phyloP scores from a whole-genome alignment of 2,113 vertebrate genomes.

The Artemisiospiza belli region DNA sequence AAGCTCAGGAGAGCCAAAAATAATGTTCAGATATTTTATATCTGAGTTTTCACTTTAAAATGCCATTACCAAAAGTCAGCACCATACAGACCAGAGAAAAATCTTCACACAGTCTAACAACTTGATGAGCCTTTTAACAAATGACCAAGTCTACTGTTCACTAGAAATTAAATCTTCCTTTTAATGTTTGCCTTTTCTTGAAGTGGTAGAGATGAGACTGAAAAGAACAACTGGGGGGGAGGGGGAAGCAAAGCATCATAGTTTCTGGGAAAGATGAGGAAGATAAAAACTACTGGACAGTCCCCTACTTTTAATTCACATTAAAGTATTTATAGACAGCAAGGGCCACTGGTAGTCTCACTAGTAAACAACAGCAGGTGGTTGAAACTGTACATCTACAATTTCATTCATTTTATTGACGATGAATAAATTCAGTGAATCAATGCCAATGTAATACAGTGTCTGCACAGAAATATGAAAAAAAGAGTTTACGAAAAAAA shows the following conservation, averaged over 20 bases:
- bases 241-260: background rate
- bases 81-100: background rate
- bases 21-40: constrained; percentile 11
- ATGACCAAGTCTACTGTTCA: background rate
- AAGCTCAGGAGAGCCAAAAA: background rate
- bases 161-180: constrained; percentile 8
- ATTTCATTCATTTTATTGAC: constrained; percentile 63
- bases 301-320: constrained; percentile 40
- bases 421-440: constrained; percentile 56
- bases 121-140: background rate
- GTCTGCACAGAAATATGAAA: background rate
- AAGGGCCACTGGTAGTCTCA: constrained; percentile 40
- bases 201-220: background rate
- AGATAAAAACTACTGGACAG: constrained; percentile 14
- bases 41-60: constrained; percentile 24
- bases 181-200: background rate
- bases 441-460: constrained; percentile 42
- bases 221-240: background rate
- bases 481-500: background rate
- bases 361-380: constrained; percentile 62
- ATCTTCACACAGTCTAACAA: background rate
- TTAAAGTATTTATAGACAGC: constrained; percentile 48
- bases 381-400: constrained; percentile 43
- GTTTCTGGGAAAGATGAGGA: background rate
- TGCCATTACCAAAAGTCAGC: background rate